Percentiles rank a stretch among this genome's conserved stretches.
Conservation (phyloP, 2,113 vertebrate genomes). For the Saiga tatarica region DNA sequence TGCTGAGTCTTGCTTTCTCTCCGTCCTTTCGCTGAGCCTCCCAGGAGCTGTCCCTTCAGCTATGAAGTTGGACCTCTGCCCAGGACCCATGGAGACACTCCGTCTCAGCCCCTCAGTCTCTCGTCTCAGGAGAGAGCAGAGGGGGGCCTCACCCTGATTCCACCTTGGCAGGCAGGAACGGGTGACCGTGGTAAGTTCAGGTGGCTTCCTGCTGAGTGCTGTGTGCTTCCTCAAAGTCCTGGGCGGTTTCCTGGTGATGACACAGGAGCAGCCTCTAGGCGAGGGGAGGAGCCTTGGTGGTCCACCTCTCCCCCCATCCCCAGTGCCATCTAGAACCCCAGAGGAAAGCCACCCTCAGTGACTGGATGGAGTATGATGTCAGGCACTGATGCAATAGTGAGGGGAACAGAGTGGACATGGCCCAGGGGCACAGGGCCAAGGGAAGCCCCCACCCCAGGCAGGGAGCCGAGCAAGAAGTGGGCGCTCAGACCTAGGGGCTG, state of each 20-base stretch:
- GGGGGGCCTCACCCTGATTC: too few species aligned
- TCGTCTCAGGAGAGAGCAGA: background rate
- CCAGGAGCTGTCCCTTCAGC: rapidly evolving
- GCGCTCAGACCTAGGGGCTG: too few species aligned
- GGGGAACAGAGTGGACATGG: background rate
- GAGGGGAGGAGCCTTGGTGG: background rate
- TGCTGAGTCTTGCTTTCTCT: background rate
- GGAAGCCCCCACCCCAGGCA: too few species aligned
- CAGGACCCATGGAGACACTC: background rate
- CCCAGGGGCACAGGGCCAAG: background rate
- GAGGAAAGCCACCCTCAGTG: background rate
- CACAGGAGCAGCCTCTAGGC: background rate
- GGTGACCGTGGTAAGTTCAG: background rate
- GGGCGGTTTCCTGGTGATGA: background rate
- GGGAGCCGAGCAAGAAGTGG: background rate
- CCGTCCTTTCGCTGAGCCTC: background rate
- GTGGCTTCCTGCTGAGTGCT: too few species aligned
- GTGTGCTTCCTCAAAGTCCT: background rate
- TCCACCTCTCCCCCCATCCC: background rate
- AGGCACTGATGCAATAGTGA: too few species aligned
- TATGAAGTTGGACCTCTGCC: background rate
- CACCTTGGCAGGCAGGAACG: too few species aligned
- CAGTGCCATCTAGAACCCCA: background rate
- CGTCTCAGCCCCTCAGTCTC: background rate
- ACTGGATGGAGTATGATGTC: background rate